Evolutionary conservation across 2,113 vertebrate genomes (phyloP).

Genomic region (Empidonax alnorum): DNA sequence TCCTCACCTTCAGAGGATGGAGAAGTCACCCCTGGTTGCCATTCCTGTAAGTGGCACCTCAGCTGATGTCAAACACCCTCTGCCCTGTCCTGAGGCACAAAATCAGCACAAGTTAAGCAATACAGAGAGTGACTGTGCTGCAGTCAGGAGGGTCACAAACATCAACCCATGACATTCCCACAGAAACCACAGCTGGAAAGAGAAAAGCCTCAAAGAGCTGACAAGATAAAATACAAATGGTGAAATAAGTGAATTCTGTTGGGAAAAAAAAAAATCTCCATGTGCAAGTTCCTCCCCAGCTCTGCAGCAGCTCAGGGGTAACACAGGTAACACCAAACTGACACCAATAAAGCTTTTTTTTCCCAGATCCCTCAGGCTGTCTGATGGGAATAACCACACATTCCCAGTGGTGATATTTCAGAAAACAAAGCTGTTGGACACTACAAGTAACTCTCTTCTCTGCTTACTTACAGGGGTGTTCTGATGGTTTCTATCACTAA

Average conservation of each 20-base stretch:
- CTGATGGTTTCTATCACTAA: not conserved
- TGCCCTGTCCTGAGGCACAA: not conserved
- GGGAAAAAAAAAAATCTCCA: not conserved
- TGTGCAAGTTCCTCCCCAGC: not conserved
- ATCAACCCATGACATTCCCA: slow-evolving; percentile 53
- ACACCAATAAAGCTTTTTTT: not conserved
- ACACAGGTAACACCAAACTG: not conserved
- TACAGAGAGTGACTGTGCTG: not conserved
- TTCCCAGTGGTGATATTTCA: not conserved
- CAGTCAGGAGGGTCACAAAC: slow-evolving; percentile 40
- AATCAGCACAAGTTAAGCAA: not conserved
- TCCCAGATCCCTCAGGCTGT: not conserved
- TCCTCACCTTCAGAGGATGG: not conserved
- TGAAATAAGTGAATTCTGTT: not conserved
- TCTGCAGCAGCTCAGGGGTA: not conserved
- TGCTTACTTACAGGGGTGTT: not conserved
- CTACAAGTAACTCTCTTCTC: not conserved
- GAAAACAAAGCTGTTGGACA: not conserved
- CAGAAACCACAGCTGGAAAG: slow-evolving; percentile 47
- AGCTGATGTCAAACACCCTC: not conserved
- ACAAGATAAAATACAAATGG: not conserved
- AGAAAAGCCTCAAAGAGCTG: slow-evolving; percentile 40
- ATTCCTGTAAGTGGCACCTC: not conserved
- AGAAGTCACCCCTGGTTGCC: not conserved
- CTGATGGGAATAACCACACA: not conserved